These are phyloP conservation scores for Thereva unica DNA, from an alignment of 2,888 invertebrate species.

Conservation along the genomic window DNA sequence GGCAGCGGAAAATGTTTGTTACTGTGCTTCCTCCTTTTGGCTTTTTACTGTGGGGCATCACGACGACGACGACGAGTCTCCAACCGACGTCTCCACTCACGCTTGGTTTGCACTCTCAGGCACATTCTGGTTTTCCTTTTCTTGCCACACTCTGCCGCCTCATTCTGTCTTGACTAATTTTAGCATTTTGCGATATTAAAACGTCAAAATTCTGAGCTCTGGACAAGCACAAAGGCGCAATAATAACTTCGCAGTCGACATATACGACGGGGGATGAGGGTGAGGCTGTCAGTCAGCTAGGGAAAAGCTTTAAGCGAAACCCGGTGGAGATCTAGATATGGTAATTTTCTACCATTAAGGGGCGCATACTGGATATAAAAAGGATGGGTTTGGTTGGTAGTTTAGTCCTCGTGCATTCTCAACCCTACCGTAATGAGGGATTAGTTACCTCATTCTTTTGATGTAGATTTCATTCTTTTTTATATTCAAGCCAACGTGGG, in stretches of 20 bases:
- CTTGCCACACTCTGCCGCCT: background rate
- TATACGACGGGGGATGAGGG: background rate
- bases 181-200: conserved; percentile 18
- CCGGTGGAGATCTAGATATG: conserved; percentile 25
- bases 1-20: conserved; percentile 42
- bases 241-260: conserved; percentile 14
- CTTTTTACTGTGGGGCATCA: conserved; percentile 21
- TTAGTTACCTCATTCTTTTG: too few species aligned
- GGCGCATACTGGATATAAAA: too few species aligned
- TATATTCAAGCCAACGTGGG: too few species aligned
- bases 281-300: background rate
- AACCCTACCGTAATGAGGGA: too few species aligned
- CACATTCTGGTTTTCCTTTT: background rate
- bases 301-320: background rate
- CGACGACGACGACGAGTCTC: conserved; percentile 10
- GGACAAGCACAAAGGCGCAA: conserved; percentile 6
- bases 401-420: too few species aligned
- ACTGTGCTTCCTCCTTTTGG: conserved; percentile 39
- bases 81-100: conserved; percentile 3
- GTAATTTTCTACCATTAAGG: conserved; percentile 2
- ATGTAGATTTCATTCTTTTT: too few species aligned
- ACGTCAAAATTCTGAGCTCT: conserved; percentile 21
- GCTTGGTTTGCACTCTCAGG: background rate
- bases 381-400: too few species aligned
- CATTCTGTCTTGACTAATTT: conserved; percentile 28